Evolutionary conservation across 1,140 invertebrate genomes (phyloP).

Genomic region (Drosophila trapezifrons): DNA sequence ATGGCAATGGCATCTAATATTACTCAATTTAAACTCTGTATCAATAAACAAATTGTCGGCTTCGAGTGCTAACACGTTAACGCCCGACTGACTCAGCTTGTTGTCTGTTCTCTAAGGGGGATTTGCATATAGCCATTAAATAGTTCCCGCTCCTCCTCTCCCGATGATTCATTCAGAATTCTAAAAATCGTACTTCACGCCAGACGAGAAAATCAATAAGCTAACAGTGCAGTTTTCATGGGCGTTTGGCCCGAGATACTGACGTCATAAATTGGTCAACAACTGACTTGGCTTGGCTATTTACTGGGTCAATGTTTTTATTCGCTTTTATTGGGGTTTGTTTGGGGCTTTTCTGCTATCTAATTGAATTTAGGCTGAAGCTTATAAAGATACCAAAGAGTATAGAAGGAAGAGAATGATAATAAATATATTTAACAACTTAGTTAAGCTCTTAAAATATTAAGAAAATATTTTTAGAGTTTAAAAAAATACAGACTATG

Average conservation of each 20-base stretch:
- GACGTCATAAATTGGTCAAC: conserved; percentile 68
- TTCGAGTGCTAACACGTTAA: conserved; percentile 13
- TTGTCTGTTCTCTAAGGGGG: conserved; percentile 7
- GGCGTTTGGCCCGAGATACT: too few species aligned
- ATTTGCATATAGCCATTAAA: conserved; percentile 49
- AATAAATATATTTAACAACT: neutral
- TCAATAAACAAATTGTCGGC: conserved; percentile 36
- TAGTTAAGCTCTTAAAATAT: neutral
- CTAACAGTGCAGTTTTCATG: conserved; percentile 63
- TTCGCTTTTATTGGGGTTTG: conserved; percentile 42
- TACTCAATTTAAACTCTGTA: conserved; percentile 25
- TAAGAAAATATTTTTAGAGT: neutral
- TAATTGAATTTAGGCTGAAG: conserved; percentile 60
- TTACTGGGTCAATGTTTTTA: conserved; percentile 73
- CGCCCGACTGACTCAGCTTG: conserved; percentile 44
- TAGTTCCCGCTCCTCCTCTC: neutral
- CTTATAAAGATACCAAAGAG: neutral
- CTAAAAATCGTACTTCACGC: conserved; percentile 6
- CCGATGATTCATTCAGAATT: conserved; percentile 50
- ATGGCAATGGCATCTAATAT: conserved; percentile 32
- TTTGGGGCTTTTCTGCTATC: conserved; percentile 29
- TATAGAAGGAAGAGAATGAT: too few species aligned
- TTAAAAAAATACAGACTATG: neutral
- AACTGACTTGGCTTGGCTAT: conserved; percentile 36
- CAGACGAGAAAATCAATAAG: conserved; percentile 67